Conservation (phyloP, 2,113 vertebrate species). For the Falcunculus frontatus region DNA sequence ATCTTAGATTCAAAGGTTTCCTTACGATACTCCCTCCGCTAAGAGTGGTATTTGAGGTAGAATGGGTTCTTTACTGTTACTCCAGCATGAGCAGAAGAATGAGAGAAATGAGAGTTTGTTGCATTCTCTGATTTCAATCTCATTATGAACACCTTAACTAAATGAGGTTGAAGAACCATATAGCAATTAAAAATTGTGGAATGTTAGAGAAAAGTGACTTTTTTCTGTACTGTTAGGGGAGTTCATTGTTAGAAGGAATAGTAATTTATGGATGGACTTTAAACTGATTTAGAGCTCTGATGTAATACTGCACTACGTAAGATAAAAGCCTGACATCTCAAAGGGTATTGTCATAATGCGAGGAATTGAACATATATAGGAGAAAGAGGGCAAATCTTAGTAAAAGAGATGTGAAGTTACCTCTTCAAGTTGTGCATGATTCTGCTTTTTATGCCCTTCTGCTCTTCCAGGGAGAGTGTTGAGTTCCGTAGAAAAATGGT, state of each 20-base stretch:
- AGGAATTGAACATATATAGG: neutral
- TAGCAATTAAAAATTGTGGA: neutral
- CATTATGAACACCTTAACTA: neutral
- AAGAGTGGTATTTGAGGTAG: neutral
- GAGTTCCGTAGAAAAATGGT: neutral
- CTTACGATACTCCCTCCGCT: neutral
- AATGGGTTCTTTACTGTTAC: neutral
- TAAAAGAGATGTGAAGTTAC: neutral
- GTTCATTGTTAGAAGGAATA: neutral
- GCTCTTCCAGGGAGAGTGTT: neutral
- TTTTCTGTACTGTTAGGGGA: neutral
- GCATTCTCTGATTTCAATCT: neutral
- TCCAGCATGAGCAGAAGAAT: neutral
- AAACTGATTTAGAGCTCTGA: neutral
- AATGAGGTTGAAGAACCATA: neutral
- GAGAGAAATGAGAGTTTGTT: no score
- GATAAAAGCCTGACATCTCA: neutral
- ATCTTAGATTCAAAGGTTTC: neutral
- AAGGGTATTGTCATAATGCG: neutral
- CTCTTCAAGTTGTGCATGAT: neutral
- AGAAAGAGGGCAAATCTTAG: neutral
- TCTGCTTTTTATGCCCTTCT: neutral
- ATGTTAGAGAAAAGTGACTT: neutral
- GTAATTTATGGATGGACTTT: neutral
- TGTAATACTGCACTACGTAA: neutral